Evolutionary conservation across 2,888 invertebrate genomes (phyloP), one percentile per base, ranked within the genome.

Genomic region (Synanthedon tipuliformis): DNA sequence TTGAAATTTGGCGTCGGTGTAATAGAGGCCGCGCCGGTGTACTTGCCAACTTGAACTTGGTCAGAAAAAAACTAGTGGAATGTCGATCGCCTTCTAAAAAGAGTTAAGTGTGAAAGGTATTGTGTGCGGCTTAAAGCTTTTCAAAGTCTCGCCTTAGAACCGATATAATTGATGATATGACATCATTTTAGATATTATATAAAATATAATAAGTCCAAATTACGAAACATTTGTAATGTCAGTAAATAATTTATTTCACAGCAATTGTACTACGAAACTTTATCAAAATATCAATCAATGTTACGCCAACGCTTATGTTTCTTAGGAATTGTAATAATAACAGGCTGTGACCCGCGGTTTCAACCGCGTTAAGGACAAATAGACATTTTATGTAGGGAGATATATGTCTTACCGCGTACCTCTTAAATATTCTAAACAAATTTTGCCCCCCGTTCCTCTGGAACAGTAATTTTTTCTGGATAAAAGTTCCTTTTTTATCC

Each of bases 31-130:
- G 34, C 8, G 55, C 50, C 52, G 41, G 45, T 51, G 55, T 45
- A 49, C 57, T 54, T 59, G 53, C 58, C 52, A 49, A 67, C 64
- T 66, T 75, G 75, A 75, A 75, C 73, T 69, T 68, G 68, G 61
- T 61, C 57, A 54, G 52, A 64, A 64, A 62, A 69, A 58, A 52
- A 52, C 41, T 63, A 56, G 58, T 61, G 79, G 81, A 81, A 81
- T 81, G 81, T 64, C 61, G 78, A 71, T 68, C 61, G 66, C 78
- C 78, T 79, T 78, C 76, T 73, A 70, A 69, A 71, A 73, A 67
- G 61, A 59, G 64, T 62, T 62, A 64, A 68, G 66, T 65, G 75
- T 71, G 75, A 77, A 76, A 75, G 75, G 73, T 65, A 66, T 40
- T 34, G 40, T 34, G 40, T 53, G 50, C 40, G 23, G 16, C 16